Evolutionary conservation across 2,888 invertebrate species (phyloP).

Genomic region (Drosophila subquinaria): DNA sequence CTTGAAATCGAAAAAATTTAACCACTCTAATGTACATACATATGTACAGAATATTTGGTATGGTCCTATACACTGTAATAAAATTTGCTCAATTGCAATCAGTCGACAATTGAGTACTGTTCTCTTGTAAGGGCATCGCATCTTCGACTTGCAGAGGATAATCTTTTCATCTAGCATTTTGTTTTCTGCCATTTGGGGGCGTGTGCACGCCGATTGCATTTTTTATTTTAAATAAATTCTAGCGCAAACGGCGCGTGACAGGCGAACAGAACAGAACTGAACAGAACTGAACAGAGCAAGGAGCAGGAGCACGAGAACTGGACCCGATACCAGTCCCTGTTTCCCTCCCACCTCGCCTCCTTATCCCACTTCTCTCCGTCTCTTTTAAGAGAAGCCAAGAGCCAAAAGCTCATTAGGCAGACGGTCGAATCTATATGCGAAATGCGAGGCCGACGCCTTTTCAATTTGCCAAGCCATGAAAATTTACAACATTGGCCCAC

Average conservation of each 20-base stretch:
- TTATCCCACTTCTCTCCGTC: background rate
- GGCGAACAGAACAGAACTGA: constrained; percentile 16
- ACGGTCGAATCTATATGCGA: constrained; percentile 68
- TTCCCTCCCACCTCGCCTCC: background rate
- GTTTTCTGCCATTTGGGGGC: constrained; percentile 61
- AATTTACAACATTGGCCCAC: constrained; percentile 64
- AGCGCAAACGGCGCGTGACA: constrained; percentile 80
- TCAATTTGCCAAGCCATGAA: constrained; percentile 78
- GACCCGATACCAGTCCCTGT: background rate
- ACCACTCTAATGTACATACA: no score
- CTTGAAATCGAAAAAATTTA: no score
- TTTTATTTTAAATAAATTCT: constrained; percentile 77
- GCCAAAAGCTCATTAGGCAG: constrained; percentile 73
- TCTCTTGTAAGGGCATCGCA: background rate
- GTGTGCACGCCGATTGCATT: constrained; percentile 75
- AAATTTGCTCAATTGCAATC: background rate
- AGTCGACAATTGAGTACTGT: background rate
- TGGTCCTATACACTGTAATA: no score
- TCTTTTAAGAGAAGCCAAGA: background rate
- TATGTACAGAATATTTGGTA: no score
- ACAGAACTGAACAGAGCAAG: background rate
- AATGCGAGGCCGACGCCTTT: constrained; percentile 76
- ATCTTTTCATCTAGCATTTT: background rate
- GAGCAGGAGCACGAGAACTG: constrained; percentile 8
- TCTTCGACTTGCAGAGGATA: background rate